Conservation (phyloP, 1,140 invertebrate species). For the Drosophila seguyi region DNA sequence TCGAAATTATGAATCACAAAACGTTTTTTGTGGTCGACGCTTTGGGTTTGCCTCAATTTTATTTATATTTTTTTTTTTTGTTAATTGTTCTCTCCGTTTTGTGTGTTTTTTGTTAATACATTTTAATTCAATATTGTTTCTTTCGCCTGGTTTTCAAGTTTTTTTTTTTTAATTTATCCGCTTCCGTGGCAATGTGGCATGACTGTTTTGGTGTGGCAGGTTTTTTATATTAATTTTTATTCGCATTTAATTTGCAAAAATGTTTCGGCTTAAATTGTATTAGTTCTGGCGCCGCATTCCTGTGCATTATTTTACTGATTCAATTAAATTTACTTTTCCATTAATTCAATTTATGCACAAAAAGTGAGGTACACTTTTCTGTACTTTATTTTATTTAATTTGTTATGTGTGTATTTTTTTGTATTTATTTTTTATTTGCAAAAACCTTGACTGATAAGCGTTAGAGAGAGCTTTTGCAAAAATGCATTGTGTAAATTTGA, state of each 20-base stretch:
- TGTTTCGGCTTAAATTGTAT: conserved; percentile 32
- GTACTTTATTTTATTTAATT: background rate
- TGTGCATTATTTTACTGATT: conserved; percentile 13
- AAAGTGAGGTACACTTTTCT: background rate
- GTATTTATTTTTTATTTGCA: background rate
- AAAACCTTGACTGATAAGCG: conserved; percentile 31
- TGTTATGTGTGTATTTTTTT: conserved; percentile 1
- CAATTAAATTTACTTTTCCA: conserved; percentile 40
- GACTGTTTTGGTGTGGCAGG: background rate
- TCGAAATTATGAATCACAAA: conserved; percentile 69
- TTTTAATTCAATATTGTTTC: conserved; percentile 59
- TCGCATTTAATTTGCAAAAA: conserved; percentile 34
- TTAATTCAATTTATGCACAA: conserved; percentile 23
- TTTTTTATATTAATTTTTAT: conserved; percentile 8
- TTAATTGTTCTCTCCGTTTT: conserved; percentile 26
- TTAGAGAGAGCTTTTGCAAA: conserved; percentile 14
- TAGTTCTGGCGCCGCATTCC: conserved; percentile 10
- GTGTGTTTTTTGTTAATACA: conserved; percentile 40
- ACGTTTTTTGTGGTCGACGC: conserved; percentile 38
- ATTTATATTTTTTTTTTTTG: conserved; percentile 14
- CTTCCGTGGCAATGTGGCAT: conserved; percentile 51
- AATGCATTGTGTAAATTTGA: conserved; percentile 42
- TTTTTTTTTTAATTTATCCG: conserved; percentile 52
- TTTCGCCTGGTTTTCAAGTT: conserved; percentile 16
- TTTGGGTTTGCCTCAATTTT: conserved; percentile 34